phyloP scores from a whole-genome alignment of 2,113 vertebrate genomes.

The Chrysemys picta region DNA sequence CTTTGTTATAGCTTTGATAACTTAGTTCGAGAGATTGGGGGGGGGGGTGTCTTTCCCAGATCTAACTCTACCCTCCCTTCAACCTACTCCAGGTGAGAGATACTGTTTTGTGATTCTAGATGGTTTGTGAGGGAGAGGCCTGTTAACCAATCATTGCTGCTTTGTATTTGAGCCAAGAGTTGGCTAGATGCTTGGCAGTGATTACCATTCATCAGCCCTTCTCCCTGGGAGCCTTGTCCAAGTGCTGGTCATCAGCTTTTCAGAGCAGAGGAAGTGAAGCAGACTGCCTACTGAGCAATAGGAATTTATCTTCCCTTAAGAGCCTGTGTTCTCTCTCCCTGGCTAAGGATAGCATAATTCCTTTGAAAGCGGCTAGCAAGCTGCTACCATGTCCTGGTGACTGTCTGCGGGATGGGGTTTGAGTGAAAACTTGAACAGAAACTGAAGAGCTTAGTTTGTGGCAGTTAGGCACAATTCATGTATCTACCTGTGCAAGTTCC shows the following conservation, averaged over 20 bases:
- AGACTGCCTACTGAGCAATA: slow-evolving; percentile 64
- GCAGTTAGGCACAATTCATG: background rate
- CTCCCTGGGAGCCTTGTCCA: slow-evolving; percentile 40
- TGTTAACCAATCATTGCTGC: slow-evolving; percentile 17
- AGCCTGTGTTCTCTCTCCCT: slow-evolving; percentile 4
- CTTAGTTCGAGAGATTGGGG: slow-evolving; percentile 43
- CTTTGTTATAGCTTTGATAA: slow-evolving; percentile 36
- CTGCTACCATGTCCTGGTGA: slow-evolving; percentile 50
- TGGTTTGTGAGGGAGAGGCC: slow-evolving; percentile 55
- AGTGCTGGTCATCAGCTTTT: slow-evolving; percentile 51
- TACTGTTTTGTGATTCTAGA: slow-evolving; percentile 46
- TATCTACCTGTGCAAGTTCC: background rate
- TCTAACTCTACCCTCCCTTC: slow-evolving; percentile 62
- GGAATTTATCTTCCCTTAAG: slow-evolving; percentile 57
- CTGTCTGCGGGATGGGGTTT: background rate
- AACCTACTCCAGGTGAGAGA: slow-evolving; percentile 61
- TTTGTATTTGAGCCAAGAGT: slow-evolving; percentile 27
- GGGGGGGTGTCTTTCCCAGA: slow-evolving; percentile 32
- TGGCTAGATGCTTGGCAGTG: slow-evolving; percentile 54
- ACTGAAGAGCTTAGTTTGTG: background rate
- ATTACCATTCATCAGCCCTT: slow-evolving; percentile 46
- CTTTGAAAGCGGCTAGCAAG: slow-evolving; percentile 44
- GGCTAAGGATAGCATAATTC: slow-evolving; percentile 45
- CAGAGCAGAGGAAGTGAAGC: slow-evolving; percentile 51
- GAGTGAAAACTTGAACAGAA: background rate